Base-by-base conservation (phyloP, 2,113 vertebrate genomes). In the Albula glossodonta region DNA sequence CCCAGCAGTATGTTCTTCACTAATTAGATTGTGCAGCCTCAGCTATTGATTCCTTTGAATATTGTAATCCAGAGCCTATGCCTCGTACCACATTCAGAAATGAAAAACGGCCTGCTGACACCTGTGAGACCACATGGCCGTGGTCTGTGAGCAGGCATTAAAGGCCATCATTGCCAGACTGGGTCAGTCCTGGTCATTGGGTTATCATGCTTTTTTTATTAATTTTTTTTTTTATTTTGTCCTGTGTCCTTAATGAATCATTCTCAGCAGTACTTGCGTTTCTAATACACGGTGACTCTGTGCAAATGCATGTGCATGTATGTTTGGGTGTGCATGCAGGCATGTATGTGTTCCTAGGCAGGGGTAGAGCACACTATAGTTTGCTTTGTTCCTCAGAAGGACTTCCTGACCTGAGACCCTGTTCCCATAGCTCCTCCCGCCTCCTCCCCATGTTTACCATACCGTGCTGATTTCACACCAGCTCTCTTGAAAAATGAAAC, bases 11-110 rank as follows among this genome's bases (percentile, higher is more conserved):
- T 2, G 78, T 66, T 78, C 78, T 78, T 66, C 12, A 56, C 56
- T 85, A 85, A 85, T 80, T 85, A 78, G 53, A 85, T 85, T 80
- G 84, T 81, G 84, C 78, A 51, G 80, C 80, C 85, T 82, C 60
- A 49, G 85, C 56, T 74, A 81, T 86, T 52, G 85, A 86, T 81
- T 74, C 53, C 85, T 66, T 51, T 48, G 80, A 82, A 57, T 49
- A 25, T 74, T 48, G 85, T 74, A 60, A 19, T 82, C 79, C 80
- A 51, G 57, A 66, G 12, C 49, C 50, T n/a, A 3, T 10, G 8
- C 50, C 51, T 74, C 52, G 2, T 86, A 51, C 25, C 60, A 49
- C 80, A 82, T 53, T 66, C 9, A 51, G 79, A 70, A 70, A 56
- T 9, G 7, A 56, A 6, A 56, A 12, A 56, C 53, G 53, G 53